Percentiles rank a stretch among this genome's conserved stretches.
Evolutionary conservation across 2,797 vertebrate genomes (phyloP).

Genomic region (Antrozous pallidus): DNA sequence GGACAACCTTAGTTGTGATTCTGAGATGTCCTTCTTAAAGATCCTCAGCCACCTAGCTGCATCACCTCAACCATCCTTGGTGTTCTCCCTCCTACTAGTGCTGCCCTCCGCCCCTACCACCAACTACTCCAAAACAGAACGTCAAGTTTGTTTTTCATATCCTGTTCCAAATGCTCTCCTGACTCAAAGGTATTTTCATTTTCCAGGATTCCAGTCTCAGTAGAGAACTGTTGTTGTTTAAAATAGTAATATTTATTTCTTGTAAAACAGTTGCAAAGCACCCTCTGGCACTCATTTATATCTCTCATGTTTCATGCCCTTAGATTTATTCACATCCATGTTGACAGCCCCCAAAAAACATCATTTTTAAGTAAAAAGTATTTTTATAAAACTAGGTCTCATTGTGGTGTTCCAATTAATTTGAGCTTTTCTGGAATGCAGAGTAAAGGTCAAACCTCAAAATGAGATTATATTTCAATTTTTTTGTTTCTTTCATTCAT

Average conservation of each 20-base stretch:
- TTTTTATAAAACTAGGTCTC: conserved; percentile 66
- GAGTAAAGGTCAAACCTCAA: neutral
- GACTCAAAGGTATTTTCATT: neutral
- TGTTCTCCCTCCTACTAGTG: neutral
- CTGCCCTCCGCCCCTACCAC: too few species aligned
- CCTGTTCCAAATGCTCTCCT: neutral
- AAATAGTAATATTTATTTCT: conserved; percentile 16
- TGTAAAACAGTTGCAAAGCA: conserved; percentile 28
- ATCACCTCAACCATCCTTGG: neutral
- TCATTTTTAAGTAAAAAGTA: conserved; percentile 59
- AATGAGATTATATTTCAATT: neutral
- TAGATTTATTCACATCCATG: neutral
- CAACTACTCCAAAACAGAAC: neutral
- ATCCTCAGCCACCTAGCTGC: too few species aligned
- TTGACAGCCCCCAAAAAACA: neutral
- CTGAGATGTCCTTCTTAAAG: neutral
- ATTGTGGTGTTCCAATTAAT: conserved; percentile 27
- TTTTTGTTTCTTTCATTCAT: neutral
- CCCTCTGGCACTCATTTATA: conserved; percentile 63
- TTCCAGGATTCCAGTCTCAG: neutral
- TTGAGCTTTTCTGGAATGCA: conserved; percentile 5
- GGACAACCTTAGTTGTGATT: neutral
- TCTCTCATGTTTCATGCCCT: conserved; percentile 52
- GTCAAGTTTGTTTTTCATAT: neutral
- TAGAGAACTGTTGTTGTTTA: neutral